Evolutionary conservation across 2,113 vertebrate genomes (phyloP).

Genomic region (Arenaria interpres): DNA sequence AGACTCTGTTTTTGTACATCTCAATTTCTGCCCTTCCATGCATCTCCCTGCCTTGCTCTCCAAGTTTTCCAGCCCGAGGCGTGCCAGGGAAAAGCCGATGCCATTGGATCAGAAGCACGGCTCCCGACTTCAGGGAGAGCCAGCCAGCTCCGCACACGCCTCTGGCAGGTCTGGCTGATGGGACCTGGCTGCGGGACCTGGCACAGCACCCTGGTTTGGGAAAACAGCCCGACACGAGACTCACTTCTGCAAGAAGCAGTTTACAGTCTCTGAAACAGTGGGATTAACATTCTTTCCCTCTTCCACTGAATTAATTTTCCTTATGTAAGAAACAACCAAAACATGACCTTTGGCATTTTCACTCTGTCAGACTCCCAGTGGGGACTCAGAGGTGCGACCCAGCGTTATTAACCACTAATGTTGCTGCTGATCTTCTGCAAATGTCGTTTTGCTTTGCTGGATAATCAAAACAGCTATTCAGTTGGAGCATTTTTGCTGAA

Average conservation of each 20-base stretch:
- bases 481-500: neutral
- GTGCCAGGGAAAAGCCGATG: neutral
- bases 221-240: neutral
- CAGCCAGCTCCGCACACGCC: neutral
- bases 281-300: constrained; percentile 48
- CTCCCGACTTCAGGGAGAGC: neutral
- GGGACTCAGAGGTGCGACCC: neutral
- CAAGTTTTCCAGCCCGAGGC: neutral
- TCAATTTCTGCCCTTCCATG: neutral
- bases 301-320: neutral
- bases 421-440: neutral
- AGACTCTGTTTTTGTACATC: neutral
- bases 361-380: neutral
- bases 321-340: constrained; percentile 22
- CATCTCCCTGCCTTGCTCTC: neutral
- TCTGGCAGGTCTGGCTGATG: constrained; percentile 9
- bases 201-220: neutral
- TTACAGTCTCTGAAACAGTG: neutral
- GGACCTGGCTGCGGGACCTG: neutral
- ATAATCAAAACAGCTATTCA: neutral
- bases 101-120: neutral
- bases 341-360: neutral
- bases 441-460: neutral
- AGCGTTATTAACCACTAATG: neutral
- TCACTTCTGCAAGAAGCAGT: constrained; percentile 5